phyloP scores from a whole-genome alignment of 2,113 vertebrate species.

The Epinephelus lanceolatus region DNA sequence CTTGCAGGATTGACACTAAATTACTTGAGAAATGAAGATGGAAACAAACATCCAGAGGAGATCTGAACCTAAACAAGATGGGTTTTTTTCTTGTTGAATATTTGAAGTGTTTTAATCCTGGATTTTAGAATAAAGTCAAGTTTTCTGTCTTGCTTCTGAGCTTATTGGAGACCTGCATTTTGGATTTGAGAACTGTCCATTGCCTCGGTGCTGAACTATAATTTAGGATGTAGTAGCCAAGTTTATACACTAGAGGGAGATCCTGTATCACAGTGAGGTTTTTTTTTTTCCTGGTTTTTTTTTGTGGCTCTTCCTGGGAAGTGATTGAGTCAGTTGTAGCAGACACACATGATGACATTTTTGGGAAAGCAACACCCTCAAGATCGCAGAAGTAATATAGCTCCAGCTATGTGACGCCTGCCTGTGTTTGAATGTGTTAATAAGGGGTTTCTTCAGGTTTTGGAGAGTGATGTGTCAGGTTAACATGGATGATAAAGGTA shows the following conservation, averaged over 20 bases:
- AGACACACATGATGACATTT: constrained; percentile 5
- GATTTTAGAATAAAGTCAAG: neutral
- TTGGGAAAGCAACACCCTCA: neutral
- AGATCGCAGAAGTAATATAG: neutral
- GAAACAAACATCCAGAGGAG: constrained; percentile 37
- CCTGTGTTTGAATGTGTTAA: neutral
- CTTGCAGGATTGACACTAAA: constrained; percentile 52
- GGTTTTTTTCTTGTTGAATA: neutral
- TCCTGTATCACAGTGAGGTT: constrained; percentile 33
- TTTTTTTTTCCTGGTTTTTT: neutral
- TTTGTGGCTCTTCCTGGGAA: neutral
- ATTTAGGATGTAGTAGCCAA: constrained; percentile 46
- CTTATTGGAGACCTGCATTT: neutral
- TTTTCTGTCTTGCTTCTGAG: neutral
- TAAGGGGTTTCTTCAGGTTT: neutral
- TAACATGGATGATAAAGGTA: neutral
- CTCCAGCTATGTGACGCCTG: neutral
- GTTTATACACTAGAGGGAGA: constrained; percentile 68
- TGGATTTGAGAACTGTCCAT: constrained; percentile 60
- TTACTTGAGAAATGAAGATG: constrained; percentile 47
- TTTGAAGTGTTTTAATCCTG: neutral
- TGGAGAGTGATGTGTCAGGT: neutral
- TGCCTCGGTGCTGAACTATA: constrained; percentile 61
- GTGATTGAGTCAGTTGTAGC: neutral
- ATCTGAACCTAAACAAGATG: neutral